Evolutionary conservation across 2,888 invertebrate species (phyloP).

Genomic region (Drosophila infuscata): DNA sequence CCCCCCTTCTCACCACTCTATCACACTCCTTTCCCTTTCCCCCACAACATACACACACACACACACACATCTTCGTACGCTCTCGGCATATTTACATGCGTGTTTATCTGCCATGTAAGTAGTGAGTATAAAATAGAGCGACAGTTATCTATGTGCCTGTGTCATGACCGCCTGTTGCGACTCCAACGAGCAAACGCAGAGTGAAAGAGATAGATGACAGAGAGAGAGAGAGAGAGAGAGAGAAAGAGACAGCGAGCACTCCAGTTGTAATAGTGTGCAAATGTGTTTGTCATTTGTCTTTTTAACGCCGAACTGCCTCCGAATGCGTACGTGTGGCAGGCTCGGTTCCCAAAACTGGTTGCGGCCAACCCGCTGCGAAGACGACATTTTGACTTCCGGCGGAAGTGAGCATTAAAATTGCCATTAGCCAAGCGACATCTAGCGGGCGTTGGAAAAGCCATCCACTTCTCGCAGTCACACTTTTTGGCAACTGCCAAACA

Average conservation of each 20-base stretch:
- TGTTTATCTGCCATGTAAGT: slow-evolving; percentile 72
- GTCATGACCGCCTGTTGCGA: slow-evolving; percentile 73
- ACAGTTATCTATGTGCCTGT: slow-evolving; percentile 65
- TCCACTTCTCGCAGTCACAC: slow-evolving; percentile 29
- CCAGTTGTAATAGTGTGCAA: slow-evolving; percentile 71
- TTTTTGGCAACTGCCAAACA: slow-evolving; percentile 60
- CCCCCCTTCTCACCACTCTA: not conserved
- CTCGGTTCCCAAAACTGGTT: slow-evolving; percentile 24
- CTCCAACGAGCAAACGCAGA: not conserved
- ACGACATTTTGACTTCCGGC: slow-evolving; percentile 64
- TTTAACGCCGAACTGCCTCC: slow-evolving; percentile 67
- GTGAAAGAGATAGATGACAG: slow-evolving; percentile 1
- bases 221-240: slow-evolving; percentile 16
- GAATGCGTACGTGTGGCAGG: slow-evolving; percentile 48
- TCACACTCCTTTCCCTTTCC: not conserved
- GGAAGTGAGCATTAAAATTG: slow-evolving; percentile 75
- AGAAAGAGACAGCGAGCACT: slow-evolving; percentile 34
- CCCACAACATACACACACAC: not conserved
- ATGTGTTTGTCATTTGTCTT: slow-evolving; percentile 76
- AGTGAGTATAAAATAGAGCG: slow-evolving; percentile 73
- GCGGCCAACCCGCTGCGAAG: slow-evolving; percentile 61
- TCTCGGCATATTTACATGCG: slow-evolving; percentile 63
- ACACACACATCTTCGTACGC: not conserved
- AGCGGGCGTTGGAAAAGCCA: slow-evolving; percentile 14
- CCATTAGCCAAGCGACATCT: slow-evolving; percentile 54